These are phyloP conservation scores for Andrena bicolor DNA, from an alignment of 2,888 invertebrate genomes.

Conservation along the genomic window DNA sequence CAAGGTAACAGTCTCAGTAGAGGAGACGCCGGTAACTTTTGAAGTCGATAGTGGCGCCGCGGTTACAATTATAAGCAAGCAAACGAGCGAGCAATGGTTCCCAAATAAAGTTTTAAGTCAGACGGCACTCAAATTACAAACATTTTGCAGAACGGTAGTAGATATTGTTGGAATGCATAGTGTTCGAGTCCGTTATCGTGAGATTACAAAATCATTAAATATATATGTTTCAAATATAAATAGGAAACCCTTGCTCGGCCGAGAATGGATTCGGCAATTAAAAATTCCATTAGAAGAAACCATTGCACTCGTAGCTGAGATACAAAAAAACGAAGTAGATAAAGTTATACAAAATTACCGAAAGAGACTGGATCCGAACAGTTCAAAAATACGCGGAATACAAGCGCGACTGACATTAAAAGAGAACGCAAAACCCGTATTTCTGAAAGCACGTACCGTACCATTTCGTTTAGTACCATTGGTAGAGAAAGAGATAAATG, in stretches of 20 bases:
- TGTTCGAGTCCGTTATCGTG: background rate
- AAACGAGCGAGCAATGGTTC: conserved; percentile 9
- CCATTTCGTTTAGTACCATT: too few species aligned
- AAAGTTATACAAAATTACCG: background rate
- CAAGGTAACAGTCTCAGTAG: background rate
- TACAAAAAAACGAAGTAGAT: background rate
- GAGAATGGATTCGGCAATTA: conserved; percentile 47
- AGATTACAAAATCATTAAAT: background rate
- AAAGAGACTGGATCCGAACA: background rate
- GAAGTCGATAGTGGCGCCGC: conserved; percentile 20
- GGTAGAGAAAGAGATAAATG: too few species aligned
- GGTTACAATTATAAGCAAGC: conserved; percentile 10
- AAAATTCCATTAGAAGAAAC: background rate
- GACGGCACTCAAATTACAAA: conserved; percentile 10
- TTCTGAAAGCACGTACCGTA: too few species aligned
- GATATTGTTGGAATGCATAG: background rate
- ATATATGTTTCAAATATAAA: conserved; percentile 16
- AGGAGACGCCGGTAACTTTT: background rate
- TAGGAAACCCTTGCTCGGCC: conserved; percentile 21
- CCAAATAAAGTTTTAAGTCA: background rate
- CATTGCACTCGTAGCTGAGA: background rate
- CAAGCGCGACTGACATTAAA: conserved; percentile 26
- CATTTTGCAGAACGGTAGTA: conserved; percentile 19
- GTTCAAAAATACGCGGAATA: background rate
- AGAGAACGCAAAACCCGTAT: background rate